These are phyloP conservation scores for Peromyscus eremicus DNA, from an alignment of 2,797 vertebrate species.

Conservation along the genomic window DNA sequence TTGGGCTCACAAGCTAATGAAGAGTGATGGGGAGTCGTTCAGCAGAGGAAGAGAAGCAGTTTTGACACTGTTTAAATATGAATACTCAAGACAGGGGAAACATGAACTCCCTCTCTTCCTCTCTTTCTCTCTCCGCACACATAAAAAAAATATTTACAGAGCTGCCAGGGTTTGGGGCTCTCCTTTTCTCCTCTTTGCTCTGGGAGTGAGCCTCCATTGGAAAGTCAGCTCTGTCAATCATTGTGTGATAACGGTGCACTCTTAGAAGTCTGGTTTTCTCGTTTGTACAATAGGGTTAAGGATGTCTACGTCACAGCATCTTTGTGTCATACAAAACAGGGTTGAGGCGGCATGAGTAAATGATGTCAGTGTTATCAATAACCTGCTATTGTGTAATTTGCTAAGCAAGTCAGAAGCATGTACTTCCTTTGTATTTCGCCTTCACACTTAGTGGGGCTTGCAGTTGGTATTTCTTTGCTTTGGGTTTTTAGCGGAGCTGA, in stretches of 20 bases:
- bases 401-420: background rate
- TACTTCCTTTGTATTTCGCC: background rate
- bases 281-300: background rate
- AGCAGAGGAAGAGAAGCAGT: conserved; percentile 61
- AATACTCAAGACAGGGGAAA: background rate
- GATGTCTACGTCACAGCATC: background rate
- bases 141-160: background rate
- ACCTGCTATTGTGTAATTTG: background rate
- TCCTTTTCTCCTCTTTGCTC: background rate
- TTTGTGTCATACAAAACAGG: background rate
- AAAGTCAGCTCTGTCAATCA: conserved; percentile 26
- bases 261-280: conserved; percentile 47
- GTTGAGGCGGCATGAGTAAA: background rate
- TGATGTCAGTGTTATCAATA: background rate
- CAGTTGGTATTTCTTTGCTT: conserved; percentile 56
- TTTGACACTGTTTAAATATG: conserved; percentile 44
- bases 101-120: background rate
- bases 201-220: background rate
- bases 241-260: background rate
- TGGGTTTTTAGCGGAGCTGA: conserved; percentile 35
- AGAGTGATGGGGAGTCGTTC: conserved; percentile 69
- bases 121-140: background rate
- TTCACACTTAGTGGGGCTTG: background rate
- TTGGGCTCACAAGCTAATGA: conserved; percentile 66
- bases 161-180: background rate